Percentiles rank a stretch among this genome's conserved stretches.
These are phyloP conservation scores for Gortyna flavago DNA, from an alignment of 2,888 invertebrate species.

Conservation along the genomic window DNA sequence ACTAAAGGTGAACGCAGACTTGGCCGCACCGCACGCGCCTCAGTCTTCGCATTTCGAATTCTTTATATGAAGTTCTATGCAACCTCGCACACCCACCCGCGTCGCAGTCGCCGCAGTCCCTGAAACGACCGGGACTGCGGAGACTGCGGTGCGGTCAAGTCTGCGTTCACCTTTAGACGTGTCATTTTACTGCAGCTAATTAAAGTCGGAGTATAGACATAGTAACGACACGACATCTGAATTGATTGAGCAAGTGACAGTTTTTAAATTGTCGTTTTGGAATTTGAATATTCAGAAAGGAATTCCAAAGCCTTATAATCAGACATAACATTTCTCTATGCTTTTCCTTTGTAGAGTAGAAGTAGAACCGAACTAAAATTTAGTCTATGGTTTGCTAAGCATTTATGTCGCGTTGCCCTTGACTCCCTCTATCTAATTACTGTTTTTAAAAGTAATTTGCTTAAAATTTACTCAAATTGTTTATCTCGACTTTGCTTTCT, in stretches of 20 bases:
- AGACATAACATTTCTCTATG: conserved; percentile 32
- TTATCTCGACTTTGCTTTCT: conserved; percentile 62
- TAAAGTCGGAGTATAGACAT: too few species aligned
- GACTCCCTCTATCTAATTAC: conserved; percentile 84
- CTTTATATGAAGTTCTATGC: too few species aligned
- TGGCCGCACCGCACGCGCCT: too few species aligned
- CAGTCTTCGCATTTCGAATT: too few species aligned
- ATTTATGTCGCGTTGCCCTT: conserved; percentile 88
- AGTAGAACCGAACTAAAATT: conserved; percentile 11
- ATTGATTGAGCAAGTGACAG: neutral
- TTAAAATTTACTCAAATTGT: conserved; percentile 69
- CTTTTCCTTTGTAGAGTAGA: neutral
- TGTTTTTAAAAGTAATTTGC: conserved; percentile 81
- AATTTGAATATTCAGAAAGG: neutral
- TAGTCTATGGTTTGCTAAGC: conserved; percentile 78
- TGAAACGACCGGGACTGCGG: too few species aligned
- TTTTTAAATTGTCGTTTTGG: neutral
- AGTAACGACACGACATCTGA: neutral
- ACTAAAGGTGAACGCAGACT: too few species aligned
- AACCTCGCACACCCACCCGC: too few species aligned
- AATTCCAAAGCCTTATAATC: neutral
- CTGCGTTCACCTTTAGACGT: too few species aligned
- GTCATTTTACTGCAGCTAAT: too few species aligned
- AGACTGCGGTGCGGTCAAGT: too few species aligned
- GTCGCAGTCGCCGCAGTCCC: too few species aligned